Conservation (phyloP, 2,113 vertebrate genomes). For the Hippopotamus amphibius region DNA sequence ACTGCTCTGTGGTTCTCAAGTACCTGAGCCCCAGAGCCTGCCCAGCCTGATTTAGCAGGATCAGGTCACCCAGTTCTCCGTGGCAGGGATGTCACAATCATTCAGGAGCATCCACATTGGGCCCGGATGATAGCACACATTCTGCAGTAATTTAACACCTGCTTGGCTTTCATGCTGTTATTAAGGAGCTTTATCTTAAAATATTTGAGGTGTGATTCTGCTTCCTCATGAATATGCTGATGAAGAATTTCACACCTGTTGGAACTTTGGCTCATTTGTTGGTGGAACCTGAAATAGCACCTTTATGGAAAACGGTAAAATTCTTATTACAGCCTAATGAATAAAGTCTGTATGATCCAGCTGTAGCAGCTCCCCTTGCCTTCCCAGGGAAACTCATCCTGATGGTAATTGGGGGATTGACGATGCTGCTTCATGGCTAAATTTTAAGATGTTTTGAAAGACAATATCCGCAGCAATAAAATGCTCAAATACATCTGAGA, state of each 20-base stretch:
- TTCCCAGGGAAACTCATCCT: not conserved
- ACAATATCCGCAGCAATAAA: slow-evolving; percentile 23
- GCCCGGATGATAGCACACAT: not conserved
- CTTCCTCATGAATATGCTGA: slow-evolving; percentile 68
- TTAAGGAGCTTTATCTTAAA: slow-evolving; percentile 78
- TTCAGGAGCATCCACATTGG: not conserved
- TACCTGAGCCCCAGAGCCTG: not conserved
- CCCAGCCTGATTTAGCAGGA: not conserved
- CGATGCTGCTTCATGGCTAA: not conserved
- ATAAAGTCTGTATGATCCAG: slow-evolving; percentile 26
- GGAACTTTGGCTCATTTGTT: slow-evolving; percentile 56
- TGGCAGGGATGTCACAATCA: slow-evolving; percentile 1
- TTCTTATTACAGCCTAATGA: slow-evolving; percentile 52
- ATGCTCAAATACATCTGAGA: slow-evolving; percentile 16
- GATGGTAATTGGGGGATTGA: not conserved
- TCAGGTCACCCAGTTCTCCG: not conserved
- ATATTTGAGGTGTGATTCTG: slow-evolving; percentile 71
- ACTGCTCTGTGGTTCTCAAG: not conserved
- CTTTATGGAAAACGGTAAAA: slow-evolving; percentile 69
- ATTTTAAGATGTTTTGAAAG: slow-evolving; percentile 50
- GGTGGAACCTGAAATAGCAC: slow-evolving; percentile 44
- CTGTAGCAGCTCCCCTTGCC: not conserved
- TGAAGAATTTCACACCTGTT: slow-evolving; percentile 79
- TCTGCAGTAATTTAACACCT: slow-evolving; percentile 74
- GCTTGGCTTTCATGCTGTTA: slow-evolving; percentile 74